Percentiles rank a stretch among this genome's conserved stretches.
phyloP scores from a whole-genome alignment of 1,140 invertebrate genomes.

The Bombus terrestris region DNA sequence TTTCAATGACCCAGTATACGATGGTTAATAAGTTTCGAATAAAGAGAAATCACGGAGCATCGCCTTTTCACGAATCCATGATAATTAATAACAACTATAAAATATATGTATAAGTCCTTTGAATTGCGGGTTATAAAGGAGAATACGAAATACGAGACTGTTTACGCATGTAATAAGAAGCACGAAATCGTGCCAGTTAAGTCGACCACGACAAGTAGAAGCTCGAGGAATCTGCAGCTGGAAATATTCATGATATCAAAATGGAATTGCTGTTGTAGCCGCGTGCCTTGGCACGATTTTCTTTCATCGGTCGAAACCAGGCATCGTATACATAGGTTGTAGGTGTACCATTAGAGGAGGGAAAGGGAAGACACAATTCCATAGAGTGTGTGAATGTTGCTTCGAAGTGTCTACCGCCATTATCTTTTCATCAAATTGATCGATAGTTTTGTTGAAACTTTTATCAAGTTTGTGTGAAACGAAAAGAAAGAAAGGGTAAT shows the following conservation, averaged over 20 bases:
- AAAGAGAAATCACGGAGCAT: background rate
- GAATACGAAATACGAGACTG: constrained; percentile 39
- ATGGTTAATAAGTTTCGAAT: background rate
- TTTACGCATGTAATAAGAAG: constrained; percentile 67
- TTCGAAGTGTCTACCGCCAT: background rate
- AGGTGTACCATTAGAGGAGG: background rate
- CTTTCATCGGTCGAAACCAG: constrained; percentile 64
- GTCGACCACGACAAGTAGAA: constrained; percentile 65
- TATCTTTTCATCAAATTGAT: constrained; percentile 19
- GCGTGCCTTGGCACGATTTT: constrained; percentile 70
- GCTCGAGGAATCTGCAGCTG: constrained; percentile 73
- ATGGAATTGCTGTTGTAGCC: constrained; percentile 73
- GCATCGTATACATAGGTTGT: constrained; percentile 22
- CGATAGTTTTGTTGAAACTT: constrained; percentile 21
- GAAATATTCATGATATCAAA: constrained; percentile 81
- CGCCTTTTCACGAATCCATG: background rate
- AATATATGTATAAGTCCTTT: constrained; percentile 2
- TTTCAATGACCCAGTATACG: background rate
- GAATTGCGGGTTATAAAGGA: background rate
- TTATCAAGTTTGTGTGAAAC: background rate
- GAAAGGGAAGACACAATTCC: constrained; percentile 36
- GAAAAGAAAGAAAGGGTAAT: background rate
- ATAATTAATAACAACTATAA: constrained; percentile 7
- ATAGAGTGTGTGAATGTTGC: constrained; percentile 15
- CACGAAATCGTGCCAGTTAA: constrained; percentile 71